A percentile compares a stretch with the other conserved stretches of the same genome.
Evolutionary conservation across 2,888 invertebrate genomes (phyloP).

Genomic region (Aproaerema taeniolella): DNA sequence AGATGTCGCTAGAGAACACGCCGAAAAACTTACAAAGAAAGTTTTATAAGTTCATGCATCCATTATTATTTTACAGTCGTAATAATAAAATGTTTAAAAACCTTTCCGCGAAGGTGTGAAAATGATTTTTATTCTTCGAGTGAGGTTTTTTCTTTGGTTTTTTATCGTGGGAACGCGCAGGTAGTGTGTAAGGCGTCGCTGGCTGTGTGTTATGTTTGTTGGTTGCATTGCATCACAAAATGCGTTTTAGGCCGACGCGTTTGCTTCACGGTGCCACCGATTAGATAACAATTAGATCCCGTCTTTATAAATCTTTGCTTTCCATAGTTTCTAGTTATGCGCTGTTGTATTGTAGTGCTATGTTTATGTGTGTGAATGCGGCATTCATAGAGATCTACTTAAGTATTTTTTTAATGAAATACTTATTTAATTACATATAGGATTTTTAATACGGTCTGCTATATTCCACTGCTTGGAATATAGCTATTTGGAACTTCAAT

Average conservation of each 20-base stretch:
- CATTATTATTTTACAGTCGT: slow-evolving; percentile 67
- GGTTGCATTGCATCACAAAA: slow-evolving; percentile 19
- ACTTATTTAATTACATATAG: too few species aligned
- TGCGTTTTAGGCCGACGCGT: slow-evolving; percentile 14
- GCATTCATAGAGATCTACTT: too few species aligned
- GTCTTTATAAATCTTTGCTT: background rate
- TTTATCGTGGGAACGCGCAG: slow-evolving; percentile 64
- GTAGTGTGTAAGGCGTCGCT: slow-evolving; percentile 35
- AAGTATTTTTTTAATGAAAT: too few species aligned
- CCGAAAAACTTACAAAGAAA: slow-evolving; percentile 19
- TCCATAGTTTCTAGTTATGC: background rate
- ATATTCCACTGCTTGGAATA: too few species aligned
- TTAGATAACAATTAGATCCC: slow-evolving; percentile 20
- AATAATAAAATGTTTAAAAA: slow-evolving; percentile 62
- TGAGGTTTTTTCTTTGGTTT: slow-evolving; percentile 39
- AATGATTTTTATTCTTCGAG: slow-evolving; percentile 65
- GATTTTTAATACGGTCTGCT: too few species aligned
- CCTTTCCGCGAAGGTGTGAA: slow-evolving; percentile 73
- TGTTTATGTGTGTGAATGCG: too few species aligned
- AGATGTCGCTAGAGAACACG: slow-evolving; percentile 43
- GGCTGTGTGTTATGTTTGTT: slow-evolving; percentile 14
- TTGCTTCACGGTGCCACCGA: slow-evolving; percentile 20
- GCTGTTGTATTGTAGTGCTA: too few species aligned
- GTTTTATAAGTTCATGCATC: slow-evolving; percentile 43
- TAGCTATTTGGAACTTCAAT: too few species aligned